A percentile compares a stretch with the other conserved stretches of the same genome.
Conservation (phyloP, 2,888 invertebrate genomes). For the Perizoma affinitatum region DNA sequence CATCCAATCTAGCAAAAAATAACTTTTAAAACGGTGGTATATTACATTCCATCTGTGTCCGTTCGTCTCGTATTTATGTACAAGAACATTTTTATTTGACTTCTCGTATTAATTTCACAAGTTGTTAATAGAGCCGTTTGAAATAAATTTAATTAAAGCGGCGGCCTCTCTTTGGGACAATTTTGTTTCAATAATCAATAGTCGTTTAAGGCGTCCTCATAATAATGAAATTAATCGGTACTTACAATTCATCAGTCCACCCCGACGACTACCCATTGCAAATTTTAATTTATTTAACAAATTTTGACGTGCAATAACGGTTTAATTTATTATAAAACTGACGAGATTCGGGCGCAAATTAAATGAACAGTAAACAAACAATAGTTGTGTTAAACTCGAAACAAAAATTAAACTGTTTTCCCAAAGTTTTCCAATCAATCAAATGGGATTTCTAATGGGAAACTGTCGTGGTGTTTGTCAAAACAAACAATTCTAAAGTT, state of each 20-base stretch:
- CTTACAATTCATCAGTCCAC: constrained; percentile 56
- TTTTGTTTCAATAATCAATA: constrained; percentile 60
- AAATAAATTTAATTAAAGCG: constrained; percentile 55
- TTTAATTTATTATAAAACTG: too few relatives aligned
- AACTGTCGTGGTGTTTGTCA: constrained; percentile 33
- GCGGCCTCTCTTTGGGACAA: constrained; percentile 45
- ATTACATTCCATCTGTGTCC: too few relatives aligned
- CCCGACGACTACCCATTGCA: constrained; percentile 52
- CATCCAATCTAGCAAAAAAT: too few relatives aligned
- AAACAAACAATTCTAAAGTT: constrained; percentile 34
- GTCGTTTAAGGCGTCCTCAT: constrained; percentile 47
- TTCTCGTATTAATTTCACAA: too few relatives aligned
- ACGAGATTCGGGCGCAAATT: constrained; percentile 7
- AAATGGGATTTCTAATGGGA: constrained; percentile 27
- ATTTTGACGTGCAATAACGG: constrained; percentile 60
- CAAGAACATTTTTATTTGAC: not conserved
- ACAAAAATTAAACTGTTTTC: constrained; percentile 13
- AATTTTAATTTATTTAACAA: constrained; percentile 68
- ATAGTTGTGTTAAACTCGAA: constrained; percentile 4
- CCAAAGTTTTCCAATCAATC: constrained; percentile 35
- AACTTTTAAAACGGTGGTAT: too few relatives aligned
- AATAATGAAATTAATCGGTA: constrained; percentile 55
- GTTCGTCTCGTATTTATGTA: too few relatives aligned
- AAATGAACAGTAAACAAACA: not conserved
- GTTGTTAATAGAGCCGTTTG: constrained; percentile 1